A percentile compares a stretch with the other conserved stretches of the same genome.
Conservation (phyloP, 2,888 invertebrate species). For the Neoaliturus tenellus region DNA sequence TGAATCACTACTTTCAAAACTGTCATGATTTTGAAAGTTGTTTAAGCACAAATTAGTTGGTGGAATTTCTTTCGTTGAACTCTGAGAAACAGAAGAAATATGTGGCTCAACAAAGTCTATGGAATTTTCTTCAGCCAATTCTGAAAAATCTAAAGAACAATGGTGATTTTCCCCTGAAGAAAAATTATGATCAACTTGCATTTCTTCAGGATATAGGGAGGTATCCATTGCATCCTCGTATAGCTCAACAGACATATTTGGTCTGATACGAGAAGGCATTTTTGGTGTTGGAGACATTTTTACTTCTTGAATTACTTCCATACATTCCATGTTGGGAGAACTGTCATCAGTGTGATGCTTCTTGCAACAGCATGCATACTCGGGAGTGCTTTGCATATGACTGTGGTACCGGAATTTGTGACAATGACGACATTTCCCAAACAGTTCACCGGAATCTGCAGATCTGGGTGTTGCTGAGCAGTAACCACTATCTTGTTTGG, state of each 20-base stretch:
- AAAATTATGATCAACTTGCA: neutral
- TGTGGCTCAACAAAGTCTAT: constrained; percentile 21
- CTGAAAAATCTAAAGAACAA: neutral
- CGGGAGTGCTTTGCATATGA: neutral
- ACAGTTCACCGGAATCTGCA: neutral
- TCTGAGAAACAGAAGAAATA: neutral
- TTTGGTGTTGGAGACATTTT: neutral
- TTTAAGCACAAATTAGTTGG: neutral
- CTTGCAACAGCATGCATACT: neutral
- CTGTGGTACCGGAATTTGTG: neutral
- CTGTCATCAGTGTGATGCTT: neutral
- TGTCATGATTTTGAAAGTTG: neutral
- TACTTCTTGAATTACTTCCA: constrained; percentile 15
- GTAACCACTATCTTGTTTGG: constrained; percentile 38
- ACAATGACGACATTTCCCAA: neutral
- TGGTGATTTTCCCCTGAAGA: neutral
- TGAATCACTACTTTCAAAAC: neutral
- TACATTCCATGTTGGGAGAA: neutral
- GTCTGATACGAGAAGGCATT: neutral
- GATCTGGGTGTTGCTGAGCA: constrained; percentile 23
- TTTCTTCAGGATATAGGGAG: constrained; percentile 40
- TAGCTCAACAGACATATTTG: neutral
- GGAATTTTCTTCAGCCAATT: constrained; percentile 27
- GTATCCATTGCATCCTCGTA: constrained; percentile 49
- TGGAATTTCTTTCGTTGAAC: neutral